These are phyloP conservation scores for Eupithecia vulgata DNA, from an alignment of 2,888 invertebrate species.

Conservation along the genomic window DNA sequence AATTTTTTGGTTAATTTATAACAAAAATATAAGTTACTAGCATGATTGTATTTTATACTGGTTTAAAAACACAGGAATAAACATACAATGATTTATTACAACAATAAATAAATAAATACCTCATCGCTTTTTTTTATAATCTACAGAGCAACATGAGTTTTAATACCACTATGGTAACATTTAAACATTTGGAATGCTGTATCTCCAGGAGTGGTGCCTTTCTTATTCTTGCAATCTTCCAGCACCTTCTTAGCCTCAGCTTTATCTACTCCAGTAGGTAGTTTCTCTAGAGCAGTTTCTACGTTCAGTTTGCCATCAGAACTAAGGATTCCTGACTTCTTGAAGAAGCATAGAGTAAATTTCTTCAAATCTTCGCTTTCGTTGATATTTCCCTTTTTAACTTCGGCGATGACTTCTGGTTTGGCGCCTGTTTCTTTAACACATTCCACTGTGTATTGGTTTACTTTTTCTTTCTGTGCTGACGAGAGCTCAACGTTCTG, in stretches of 20 bases:
- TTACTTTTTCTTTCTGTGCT: constrained; percentile 64
- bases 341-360: constrained; percentile 76
- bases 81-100: background rate
- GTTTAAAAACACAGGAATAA: background rate
- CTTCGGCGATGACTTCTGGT: constrained; percentile 63
- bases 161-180: constrained; percentile 71
- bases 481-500: constrained; percentile 64
- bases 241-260: constrained; percentile 67
- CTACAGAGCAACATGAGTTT: constrained; percentile 58
- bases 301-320: constrained; percentile 70
- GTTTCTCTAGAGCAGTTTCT: constrained; percentile 68
- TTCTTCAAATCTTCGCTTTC: constrained; percentile 75
- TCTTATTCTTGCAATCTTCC: constrained; percentile 68
- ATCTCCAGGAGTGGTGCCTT: constrained; percentile 68
- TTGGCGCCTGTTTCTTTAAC: constrained; percentile 68
- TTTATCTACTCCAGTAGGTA: constrained; percentile 69
- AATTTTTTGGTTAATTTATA: no score
- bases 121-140: background rate
- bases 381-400: constrained; percentile 68
- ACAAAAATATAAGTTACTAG: no score
- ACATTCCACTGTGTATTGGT: constrained; percentile 59
- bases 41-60: no score
- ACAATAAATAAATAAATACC: constrained; percentile 10
- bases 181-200: constrained; percentile 73
- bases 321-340: constrained; percentile 67